Evolutionary conservation across 2,888 invertebrate species (phyloP), one percentile per base, ranked within the genome.

Genomic region (Malacosoma neustria): DNA sequence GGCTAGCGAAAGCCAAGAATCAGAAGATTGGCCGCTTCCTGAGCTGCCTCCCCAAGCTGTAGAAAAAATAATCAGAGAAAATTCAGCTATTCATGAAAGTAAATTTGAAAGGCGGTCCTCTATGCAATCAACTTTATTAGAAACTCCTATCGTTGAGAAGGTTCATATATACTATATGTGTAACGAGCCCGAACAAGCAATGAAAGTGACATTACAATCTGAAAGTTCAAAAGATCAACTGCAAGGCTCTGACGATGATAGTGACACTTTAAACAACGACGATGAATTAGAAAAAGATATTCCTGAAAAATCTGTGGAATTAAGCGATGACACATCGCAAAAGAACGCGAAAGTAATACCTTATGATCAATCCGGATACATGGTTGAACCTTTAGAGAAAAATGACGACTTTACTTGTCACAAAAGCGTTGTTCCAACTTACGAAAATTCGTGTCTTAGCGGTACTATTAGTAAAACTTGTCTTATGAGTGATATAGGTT

Each of bases 41-140:
- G 92, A 92, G 54, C 86, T 92, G 40, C 92, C 92, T 0, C 90
- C 91, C 0, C 87, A 85, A 50, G 82, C 76, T 41, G 66, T 61
- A 22, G 22, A 22, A 22, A 22, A 22, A 22, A n/a, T n/a, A n/a
- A n/a, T n/a, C n/a, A n/a, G n/a, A n/a, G n/a, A n/a, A n/a, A n/a
- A n/a, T n/a, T 22, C 22, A 22, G 22, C 6, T 7, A 22, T 9
- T 5, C 5, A 22, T 7, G 22, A 22, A 22, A 22, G 92, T 63
- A 91, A 92, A 48, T 92, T 92, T 4, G 92, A 93, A 49, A 92
- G 92, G 50, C 93, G 94, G 93, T 93, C 94, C 0, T 93, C 94
- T 31, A 92, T 94, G 1, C 93, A 94, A 5, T 91, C 92, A 0
- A 90, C 89, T 42, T 84, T 91, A 12, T 84, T 91, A 38, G 93